Evolutionary conservation across 2,113 vertebrate species (phyloP), one percentile per base, ranked within the genome.

Genomic region (Pluvianellus socialis): DNA sequence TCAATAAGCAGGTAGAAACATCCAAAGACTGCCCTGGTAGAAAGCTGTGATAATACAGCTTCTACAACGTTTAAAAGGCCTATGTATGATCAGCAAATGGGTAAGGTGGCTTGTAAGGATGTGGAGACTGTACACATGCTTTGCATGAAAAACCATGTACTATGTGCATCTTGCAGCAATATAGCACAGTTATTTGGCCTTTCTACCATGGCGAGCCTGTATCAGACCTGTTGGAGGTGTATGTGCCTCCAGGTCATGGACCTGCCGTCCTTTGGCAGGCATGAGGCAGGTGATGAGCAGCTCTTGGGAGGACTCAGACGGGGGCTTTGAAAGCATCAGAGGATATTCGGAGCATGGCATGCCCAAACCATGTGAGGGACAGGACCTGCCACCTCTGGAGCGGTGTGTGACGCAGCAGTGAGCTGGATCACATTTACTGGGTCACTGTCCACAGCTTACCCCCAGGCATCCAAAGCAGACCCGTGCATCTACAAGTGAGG

Each of bases 341-440:
- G 67, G 33, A 12, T 61, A 38, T 40, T 62, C 1, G 2, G 21
- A 70, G 32, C 27, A 72, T 0, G 2, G 30, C 0, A 0, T 62
- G 33, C 20, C 38, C 58, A 66, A 45, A 42, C 6, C 19, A 35
- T 1, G 0, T 4, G 9, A 70, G 32, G 19, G 17, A 66, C 4
- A 28, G 33, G 6, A 9, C n/a, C 79, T 68, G 38, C 22, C 52
- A 12, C 28, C 18, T 55, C 72, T 45, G 27, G 18, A 28, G 30
- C 2, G 3, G 18, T 47, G 6, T 6, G 1, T 59, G 62, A 22
- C 1, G 5, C 66, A 61, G 35, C 9, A 7, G 42, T 44, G 44
- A 63, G 23, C 16, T 9, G 26, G 55, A 28, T 58, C 38, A 24
- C 12, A 12, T 79, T 79, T 72, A 8, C 62, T 32, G 33, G 26